A percentile compares a stretch with the other conserved stretches of the same genome.
phyloP scores from a whole-genome alignment of 92 coral and sea anemone species.

The Diadumene lineata region DNA sequence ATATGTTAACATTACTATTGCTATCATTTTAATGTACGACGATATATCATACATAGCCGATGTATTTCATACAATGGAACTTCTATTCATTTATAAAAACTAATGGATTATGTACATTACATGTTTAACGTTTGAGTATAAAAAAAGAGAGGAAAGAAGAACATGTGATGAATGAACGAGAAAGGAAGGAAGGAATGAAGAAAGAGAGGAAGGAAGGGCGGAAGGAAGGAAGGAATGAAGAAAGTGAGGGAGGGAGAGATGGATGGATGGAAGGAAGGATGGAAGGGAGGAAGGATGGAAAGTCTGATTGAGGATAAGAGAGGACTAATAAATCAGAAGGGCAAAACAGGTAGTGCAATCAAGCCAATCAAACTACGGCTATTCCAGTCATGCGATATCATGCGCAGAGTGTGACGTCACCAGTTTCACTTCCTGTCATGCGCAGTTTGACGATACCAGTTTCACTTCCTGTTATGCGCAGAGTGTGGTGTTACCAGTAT shows the following conservation, averaged over 20 bases:
- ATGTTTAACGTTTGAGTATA: too few relatives aligned
- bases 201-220: background rate
- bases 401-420: constrained; percentile 86
- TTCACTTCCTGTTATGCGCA: constrained; percentile 52
- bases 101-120: too few relatives aligned
- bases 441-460: too few relatives aligned
- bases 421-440: constrained; percentile 87
- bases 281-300: background rate
- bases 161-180: background rate
- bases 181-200: background rate
- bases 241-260: background rate
- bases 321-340: background rate
- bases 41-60: too few relatives aligned
- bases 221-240: background rate
- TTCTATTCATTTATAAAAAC: too few relatives aligned
- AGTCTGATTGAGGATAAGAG: background rate
- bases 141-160: background rate
- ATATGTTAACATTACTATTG: too few relatives aligned
- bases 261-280: background rate
- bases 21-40: too few relatives aligned
- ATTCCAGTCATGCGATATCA: constrained; percentile 7
- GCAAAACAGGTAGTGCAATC: background rate
- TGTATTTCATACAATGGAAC: too few relatives aligned
- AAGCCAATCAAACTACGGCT: too few relatives aligned
- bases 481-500: constrained; percentile 82